phyloP scores from a whole-genome alignment of 2,113 vertebrate species.

The Numenius arquata region DNA sequence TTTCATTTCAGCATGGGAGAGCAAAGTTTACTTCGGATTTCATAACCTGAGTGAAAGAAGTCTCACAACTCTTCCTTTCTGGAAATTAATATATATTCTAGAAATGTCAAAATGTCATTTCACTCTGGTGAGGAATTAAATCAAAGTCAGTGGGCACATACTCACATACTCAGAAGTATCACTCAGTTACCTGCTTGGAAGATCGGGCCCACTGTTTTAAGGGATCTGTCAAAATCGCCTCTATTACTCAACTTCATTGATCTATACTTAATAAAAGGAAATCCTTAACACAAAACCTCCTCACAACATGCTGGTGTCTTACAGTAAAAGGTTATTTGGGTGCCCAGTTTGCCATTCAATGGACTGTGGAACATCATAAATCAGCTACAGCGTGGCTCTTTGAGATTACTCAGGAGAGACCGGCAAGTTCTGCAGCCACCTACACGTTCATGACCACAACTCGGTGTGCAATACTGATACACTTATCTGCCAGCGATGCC shows the following conservation, averaged over 20 bases:
- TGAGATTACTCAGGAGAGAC: not conserved
- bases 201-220: not conserved
- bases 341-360: not conserved
- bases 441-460: accelerated
- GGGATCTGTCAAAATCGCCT: not conserved
- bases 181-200: not conserved
- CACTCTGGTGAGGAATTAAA: not conserved
- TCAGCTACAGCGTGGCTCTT: accelerated
- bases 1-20: not conserved
- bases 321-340: not conserved
- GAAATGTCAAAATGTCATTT: not conserved
- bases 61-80: not conserved
- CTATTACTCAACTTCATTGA: not conserved
- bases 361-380: accelerated
- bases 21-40: not conserved
- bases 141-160: not conserved
- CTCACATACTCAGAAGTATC: not conserved
- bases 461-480: not conserved
- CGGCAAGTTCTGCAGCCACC: not conserved
- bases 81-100: not conserved
- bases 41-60: not conserved
- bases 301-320: not conserved
- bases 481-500: not conserved
- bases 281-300: not conserved
- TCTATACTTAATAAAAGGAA: not conserved